Evolutionary conservation across 2,113 vertebrate species (phyloP), one percentile per base, ranked within the genome.

Genomic region (Labeo rohita): DNA sequence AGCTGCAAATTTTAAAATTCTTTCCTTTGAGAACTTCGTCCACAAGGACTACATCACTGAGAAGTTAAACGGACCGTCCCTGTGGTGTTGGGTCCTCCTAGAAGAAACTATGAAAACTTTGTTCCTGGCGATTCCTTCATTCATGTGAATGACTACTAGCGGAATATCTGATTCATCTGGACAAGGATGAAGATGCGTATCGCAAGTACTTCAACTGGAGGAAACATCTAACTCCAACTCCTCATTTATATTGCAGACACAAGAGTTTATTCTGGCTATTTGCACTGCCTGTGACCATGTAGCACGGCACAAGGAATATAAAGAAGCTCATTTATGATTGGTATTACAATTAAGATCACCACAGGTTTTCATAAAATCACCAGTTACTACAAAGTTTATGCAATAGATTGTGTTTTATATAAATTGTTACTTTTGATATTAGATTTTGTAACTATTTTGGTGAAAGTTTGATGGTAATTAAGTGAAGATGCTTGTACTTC

Each of bases 211-310:
- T 28, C 28, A 28, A 28, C 28, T 28, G 28, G 28, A 28, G 28
- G 28, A 28, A 28, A 28, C 28, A 28, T 28, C 28, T 28, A 1
- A 28, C 92, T 11, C 95, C 95, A 73, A 94, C 92, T 87, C 93
- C 93, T 47, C 94, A 93, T 73, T 95, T 95, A 18, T 92, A 94
- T 94, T 94, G 91, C 94, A 90, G 93, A 95, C 87, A 91, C 95
- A 88, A 8, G 39, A 86, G 88, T 93, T 91, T 86, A 18, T 87
- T 6, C 83, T 88, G 6, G 70, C 82, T 0, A 95, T 96, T 16
- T 97, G 97, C 87, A 92, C 95, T 84, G 95, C 96, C 86, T 97
- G 96, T 92, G 94, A 95, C 43, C 92, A 97, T 6, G 88, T 96
- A 43, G 94, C 93, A 92, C 93, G 92, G 86, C 94, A 95, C 83